phyloP scores from a whole-genome alignment of 1,140 invertebrate species.

The Drosophila athabasca region DNA sequence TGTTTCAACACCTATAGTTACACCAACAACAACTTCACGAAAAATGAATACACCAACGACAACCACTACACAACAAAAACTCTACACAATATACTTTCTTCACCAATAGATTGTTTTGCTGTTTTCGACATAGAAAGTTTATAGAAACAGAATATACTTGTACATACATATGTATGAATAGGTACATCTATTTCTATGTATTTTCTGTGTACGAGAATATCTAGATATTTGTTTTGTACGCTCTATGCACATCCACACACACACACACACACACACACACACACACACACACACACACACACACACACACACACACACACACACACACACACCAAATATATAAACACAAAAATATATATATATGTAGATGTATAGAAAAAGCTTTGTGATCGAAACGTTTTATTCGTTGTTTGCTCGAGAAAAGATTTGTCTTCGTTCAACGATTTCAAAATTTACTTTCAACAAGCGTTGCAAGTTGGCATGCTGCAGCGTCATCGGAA shows the following conservation, averaged over 20 bases:
- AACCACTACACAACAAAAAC: too few species aligned
- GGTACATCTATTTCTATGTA: slow-evolving; percentile 17
- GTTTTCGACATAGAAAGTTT: slow-evolving; percentile 43
- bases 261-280: neutral
- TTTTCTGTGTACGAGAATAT: neutral
- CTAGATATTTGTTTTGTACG: too few species aligned
- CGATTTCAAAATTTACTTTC: slow-evolving; percentile 40
- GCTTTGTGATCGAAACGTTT: slow-evolving; percentile 55
- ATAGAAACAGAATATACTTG: slow-evolving; percentile 30
- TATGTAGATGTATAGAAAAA: slow-evolving; percentile 36
- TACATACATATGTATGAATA: slow-evolving; percentile 5
- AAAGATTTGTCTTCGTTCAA: slow-evolving; percentile 29
- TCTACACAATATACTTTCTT: slow-evolving; percentile 12
- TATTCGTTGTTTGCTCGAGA: slow-evolving; percentile 27
- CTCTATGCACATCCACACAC: too few species aligned
- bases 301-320: neutral
- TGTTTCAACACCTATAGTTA: too few species aligned
- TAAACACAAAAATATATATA: slow-evolving; percentile 1
- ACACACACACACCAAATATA: neutral
- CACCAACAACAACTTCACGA: too few species aligned
- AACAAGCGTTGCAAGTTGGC: slow-evolving; percentile 46
- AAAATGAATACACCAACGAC: too few species aligned
- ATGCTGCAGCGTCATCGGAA: slow-evolving; percentile 64
- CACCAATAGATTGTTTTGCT: slow-evolving; percentile 49
- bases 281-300: neutral